Base-by-base conservation (phyloP, 2,113 vertebrate genomes). In the Holacanthus passer region DNA sequence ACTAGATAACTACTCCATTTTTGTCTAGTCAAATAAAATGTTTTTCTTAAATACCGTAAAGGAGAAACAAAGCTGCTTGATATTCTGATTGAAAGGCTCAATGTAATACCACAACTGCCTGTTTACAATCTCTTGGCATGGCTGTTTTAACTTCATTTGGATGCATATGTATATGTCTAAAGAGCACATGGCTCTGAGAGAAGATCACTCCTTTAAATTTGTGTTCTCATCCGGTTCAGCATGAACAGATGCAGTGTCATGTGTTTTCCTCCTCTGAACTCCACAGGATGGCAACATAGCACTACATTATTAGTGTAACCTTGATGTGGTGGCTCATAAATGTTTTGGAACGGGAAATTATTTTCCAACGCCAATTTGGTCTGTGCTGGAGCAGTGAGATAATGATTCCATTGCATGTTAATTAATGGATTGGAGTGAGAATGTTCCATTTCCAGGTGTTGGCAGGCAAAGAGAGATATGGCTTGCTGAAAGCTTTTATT, bases 261-360 rank as follows among this genome's bases (percentile, higher is more conserved):
- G 29, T 69, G 60, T 53, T 45, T 66, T 47, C 29, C 69, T 73
- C 64, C 81, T 87, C 77, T 88, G 64, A 88, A 91, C 39, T 92
- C 91, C 89, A 83, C 83, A 87, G 85, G 88, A 92, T 90, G 87
- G 85, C 89, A 90, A 83, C 89, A 83, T 77, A 89, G 81, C 67
- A 68, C 87, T 85, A 20, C 74, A 76, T 79, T 88, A 66, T 84
- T 79, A 77, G 70, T 69, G 52, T 81, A 85, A 89, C 79, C 79
- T 77, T 80, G 48, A 84, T 63, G 83, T 56, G 60, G 12, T 52
- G 68, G 62, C 63, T 79, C 53, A 14, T 70, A 53, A 73, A 81
- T 52, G 48, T 63, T 79, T 90, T 76, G 68, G 53, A 63, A 82
- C 1, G 8, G 48, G 24, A 47, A 56, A 41, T 55, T 48, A 2